Evolutionary conservation across 2,888 invertebrate genomes (phyloP), one percentile per base, ranked within the genome.

Genomic region (Conchocele bisecta): DNA sequence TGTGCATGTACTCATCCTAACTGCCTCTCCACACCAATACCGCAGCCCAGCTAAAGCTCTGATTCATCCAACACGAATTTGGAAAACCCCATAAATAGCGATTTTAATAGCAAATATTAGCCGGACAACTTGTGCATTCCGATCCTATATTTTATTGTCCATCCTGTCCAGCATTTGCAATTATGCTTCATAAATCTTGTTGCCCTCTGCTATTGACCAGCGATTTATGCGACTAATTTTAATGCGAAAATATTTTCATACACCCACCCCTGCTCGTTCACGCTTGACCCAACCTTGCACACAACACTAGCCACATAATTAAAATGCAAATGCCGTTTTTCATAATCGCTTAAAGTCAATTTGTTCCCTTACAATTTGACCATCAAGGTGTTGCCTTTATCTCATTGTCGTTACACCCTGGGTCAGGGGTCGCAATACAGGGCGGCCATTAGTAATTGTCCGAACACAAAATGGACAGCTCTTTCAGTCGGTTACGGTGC

Each of bases 311-410:
- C 73, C 41, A 66, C 51, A 76, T 72, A 73, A 76, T 76, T 70
- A 76, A 76, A 76, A 76, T 76, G 76, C 76, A 76, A 76, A 76
- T 76, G 72, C 57, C 53, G 65, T 73, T 73, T n/a, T 76, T 76
- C 76, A 76, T 76, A 73, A 76, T 69, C 69, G 63, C 72, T 73
- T 73, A 54, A 56, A 76, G 73, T 73, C 76, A 73, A 76, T 76
- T 76, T 76, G 76, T 76, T 67, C 69, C 66, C 63, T 76, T 76
- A 73, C 76, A 66, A 60, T 6, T 31, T 35, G 53, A 59, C 56
- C 50, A 58, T 46, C 44, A 31, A 41, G 57, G 61, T 61, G 65
- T 39, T 57, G 48, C 22, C 35, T 42, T 3, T 66, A 48, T n/a
- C n/a, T n/a, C n/a, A n/a, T n/a, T n/a, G n/a, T n/a, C n/a, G n/a